These are phyloP conservation scores for Julus scanicus DNA, from an alignment of 2,888 invertebrate species.

Conservation along the genomic window DNA sequence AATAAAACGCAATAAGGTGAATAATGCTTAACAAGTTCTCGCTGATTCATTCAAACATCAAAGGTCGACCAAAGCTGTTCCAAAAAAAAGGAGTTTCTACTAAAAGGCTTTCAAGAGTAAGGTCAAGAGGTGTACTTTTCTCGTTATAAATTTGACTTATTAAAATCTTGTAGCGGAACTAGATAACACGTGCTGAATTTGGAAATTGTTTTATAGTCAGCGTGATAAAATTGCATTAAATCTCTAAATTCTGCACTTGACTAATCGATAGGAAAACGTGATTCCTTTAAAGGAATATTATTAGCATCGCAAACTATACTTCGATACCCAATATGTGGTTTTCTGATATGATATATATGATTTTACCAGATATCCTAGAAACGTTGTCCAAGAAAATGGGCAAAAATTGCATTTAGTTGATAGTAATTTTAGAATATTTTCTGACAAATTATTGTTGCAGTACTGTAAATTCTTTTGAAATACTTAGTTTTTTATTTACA, in stretches of 20 bases:
- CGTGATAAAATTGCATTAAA: neutral
- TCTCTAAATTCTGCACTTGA: neutral
- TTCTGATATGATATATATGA: too few relatives aligned
- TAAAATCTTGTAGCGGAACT: neutral
- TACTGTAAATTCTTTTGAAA: too few relatives aligned
- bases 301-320: too few relatives aligned
- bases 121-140: constrained; percentile 6
- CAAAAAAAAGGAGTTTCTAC: neutral
- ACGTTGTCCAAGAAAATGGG: too few relatives aligned
- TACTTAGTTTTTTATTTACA: too few relatives aligned
- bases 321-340: too few relatives aligned
- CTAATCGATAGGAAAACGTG: too few relatives aligned
- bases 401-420: too few relatives aligned
- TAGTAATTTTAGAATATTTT: too few relatives aligned
- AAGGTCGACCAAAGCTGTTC: neutral
- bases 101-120: constrained; percentile 4
- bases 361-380: too few relatives aligned
- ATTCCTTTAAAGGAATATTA: too few relatives aligned
- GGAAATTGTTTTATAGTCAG: neutral
- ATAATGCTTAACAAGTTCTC: neutral
- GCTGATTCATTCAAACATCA: neutral
- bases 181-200: neutral
- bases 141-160: neutral
- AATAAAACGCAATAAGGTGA: neutral
- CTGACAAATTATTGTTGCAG: too few relatives aligned